Percentiles rank a stretch among this genome's conserved stretches.
phyloP scores from a whole-genome alignment of 2,113 vertebrate species.

The Clupea harengus region DNA sequence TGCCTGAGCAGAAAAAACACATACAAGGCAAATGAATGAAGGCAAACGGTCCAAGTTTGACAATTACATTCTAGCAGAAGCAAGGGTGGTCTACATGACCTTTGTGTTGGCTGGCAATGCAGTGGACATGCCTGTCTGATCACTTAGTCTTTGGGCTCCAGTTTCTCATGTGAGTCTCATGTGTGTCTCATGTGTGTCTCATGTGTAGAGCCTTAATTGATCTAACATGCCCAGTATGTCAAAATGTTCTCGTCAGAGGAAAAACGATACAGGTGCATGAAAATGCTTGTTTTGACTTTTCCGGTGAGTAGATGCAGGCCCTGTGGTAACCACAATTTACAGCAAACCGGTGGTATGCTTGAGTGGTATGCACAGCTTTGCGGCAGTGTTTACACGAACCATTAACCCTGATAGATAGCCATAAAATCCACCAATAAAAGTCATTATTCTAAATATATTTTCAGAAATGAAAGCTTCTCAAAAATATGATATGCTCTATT shows the following conservation, averaged over 20 bases:
- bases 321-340: neutral
- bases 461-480: neutral
- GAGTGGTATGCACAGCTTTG: neutral
- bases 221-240: neutral
- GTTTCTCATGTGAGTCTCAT: neutral
- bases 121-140: conserved; percentile 15
- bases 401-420: neutral
- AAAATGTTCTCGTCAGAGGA: neutral
- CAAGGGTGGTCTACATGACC: neutral
- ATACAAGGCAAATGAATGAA: neutral
- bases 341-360: neutral
- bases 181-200: neutral
- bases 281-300: conserved; percentile 6
- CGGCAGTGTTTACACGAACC: neutral
- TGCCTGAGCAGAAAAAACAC: conserved; percentile 70
- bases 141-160: neutral
- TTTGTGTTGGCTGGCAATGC: neutral
- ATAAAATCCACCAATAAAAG: neutral
- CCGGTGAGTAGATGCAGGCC: neutral
- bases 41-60: neutral
- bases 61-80: neutral
- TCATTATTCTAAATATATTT: neutral
- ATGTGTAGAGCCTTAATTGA: neutral
- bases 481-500: neutral
- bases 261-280: conserved; percentile 6